A percentile compares a stretch with the other conserved stretches of the same genome.
These are phyloP conservation scores for Apostichopus californicus DNA, from an alignment of 35 echinoderm and acorn worm species.

Conservation along the genomic window DNA sequence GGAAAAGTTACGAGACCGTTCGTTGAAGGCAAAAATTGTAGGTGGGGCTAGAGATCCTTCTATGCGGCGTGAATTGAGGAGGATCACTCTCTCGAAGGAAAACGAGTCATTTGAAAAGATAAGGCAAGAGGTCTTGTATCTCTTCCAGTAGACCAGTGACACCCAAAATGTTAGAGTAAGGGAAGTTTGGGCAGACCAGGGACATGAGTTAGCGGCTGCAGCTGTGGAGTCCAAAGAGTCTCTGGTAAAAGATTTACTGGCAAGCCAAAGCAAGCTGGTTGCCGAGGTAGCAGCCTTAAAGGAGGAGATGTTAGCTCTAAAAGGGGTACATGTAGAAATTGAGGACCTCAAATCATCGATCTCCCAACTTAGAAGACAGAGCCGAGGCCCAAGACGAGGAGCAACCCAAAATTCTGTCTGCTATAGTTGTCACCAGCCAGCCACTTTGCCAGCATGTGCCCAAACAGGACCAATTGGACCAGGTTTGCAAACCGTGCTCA, in stretches of 20 bases:
- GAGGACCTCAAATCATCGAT: no score
- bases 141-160: constrained; percentile 34
- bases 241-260: background rate
- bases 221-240: background rate
- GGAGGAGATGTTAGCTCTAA: no score
- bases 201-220: background rate
- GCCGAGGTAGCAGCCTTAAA: no score
- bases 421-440: no score
- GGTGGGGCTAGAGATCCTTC: constrained; percentile 59
- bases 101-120: constrained; percentile 44
- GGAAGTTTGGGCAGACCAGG: background rate
- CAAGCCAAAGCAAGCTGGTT: background rate
- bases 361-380: no score
- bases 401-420: no score
- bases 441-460: no score
- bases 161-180: background rate
- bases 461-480: no score
- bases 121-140: constrained; percentile 44
- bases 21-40: constrained; percentile 18
- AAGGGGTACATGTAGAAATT: no score
- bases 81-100: constrained; percentile 37
- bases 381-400: no score
- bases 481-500: no score
- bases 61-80: constrained; percentile 40
- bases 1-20: constrained; percentile 12